Evolutionary conservation across 2,113 vertebrate species (phyloP).

Genomic region (Protobothrops mucrosquamatus): DNA sequence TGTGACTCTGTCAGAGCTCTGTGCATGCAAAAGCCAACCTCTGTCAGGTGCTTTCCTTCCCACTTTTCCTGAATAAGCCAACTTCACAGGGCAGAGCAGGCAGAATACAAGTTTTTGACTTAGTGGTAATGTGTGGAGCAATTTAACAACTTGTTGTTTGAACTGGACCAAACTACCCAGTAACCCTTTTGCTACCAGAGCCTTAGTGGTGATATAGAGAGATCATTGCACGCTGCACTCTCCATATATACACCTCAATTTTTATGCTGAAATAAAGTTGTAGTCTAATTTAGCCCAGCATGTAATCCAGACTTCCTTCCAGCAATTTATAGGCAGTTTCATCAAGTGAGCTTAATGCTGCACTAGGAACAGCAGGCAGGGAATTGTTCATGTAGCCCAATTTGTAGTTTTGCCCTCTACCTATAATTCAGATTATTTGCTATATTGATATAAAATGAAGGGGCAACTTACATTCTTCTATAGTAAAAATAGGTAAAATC

Average conservation of each 20-base stretch:
- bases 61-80: not conserved
- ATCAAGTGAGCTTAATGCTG: constrained; percentile 15
- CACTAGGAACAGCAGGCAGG: not conserved
- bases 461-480: constrained; percentile 21
- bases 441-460: not conserved
- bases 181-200: not conserved
- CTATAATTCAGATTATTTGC: not conserved
- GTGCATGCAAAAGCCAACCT: not conserved
- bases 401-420: not conserved
- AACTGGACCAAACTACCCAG: not conserved
- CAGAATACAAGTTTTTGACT: not conserved
- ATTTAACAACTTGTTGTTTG: not conserved
- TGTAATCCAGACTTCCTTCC: not conserved
- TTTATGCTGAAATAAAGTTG: constrained; percentile 25
- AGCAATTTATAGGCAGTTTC: constrained; percentile 1
- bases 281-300: constrained; percentile 17
- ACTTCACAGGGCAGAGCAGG: not conserved
- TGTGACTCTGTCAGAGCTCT: not conserved
- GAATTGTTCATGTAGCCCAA: not conserved
- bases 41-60: not conserved
- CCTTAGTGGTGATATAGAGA: not conserved
- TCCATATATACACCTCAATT: not conserved
- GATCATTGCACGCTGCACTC: not conserved
- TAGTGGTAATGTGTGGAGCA: not conserved
- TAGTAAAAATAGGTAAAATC: constrained; percentile 20